Evolutionary conservation across 2,888 invertebrate genomes (phyloP).

Genomic region (Holacanthella duospinosa): DNA sequence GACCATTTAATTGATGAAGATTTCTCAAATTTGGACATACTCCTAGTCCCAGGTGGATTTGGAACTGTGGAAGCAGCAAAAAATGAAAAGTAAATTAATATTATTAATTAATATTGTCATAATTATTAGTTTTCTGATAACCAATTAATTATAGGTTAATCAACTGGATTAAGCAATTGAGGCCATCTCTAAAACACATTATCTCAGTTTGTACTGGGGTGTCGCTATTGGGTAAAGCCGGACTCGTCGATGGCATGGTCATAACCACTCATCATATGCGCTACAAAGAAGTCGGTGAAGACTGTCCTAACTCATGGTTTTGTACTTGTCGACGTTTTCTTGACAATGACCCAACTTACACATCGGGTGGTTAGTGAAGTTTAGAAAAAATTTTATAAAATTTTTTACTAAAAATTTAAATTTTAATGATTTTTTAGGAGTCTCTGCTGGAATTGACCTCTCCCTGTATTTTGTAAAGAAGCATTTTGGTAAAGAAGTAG

Average conservation of each 20-base stretch:
- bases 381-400: too few relatives aligned
- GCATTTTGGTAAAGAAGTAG: background rate
- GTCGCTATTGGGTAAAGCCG: background rate
- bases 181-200: background rate
- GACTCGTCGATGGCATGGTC: background rate
- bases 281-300: background rate
- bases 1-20: conserved; percentile 1
- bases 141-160: too few relatives aligned
- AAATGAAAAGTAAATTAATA: background rate
- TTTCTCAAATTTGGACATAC: background rate
- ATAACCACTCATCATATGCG: background rate
- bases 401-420: background rate
- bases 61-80: background rate
- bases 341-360: conserved; percentile 1
- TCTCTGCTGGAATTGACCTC: conserved; percentile 10
- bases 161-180: conserved; percentile 3
- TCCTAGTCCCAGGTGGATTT: conserved; percentile 6
- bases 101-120: background rate
- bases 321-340: conserved; percentile 7
- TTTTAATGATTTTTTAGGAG: conserved; percentile 1
- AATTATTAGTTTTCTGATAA: background rate
- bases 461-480: conserved; percentile 6
- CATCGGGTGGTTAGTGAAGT: conserved; percentile 5
- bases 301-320: background rate
- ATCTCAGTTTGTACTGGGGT: conserved; percentile 11